phyloP scores from a whole-genome alignment of 2,797 vertebrate species.

The Anguilla pacifica region DNA sequence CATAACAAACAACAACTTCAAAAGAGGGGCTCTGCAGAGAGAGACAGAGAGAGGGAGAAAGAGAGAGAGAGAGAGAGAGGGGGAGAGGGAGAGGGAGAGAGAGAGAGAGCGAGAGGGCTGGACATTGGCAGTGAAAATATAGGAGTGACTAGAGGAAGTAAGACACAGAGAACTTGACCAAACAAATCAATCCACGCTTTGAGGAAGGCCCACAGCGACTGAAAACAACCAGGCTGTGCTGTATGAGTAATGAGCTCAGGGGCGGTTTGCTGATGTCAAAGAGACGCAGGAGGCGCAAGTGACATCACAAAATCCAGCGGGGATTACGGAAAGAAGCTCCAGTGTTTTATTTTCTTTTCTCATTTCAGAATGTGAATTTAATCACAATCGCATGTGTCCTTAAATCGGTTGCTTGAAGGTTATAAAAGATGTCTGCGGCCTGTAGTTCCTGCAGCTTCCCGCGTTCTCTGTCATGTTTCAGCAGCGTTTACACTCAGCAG shows the following conservation, averaged over 20 bases:
- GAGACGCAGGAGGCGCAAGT: background rate
- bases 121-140: background rate
- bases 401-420: background rate
- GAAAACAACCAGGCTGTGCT: background rate
- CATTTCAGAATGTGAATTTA: background rate
- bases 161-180: background rate
- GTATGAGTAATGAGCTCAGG: background rate
- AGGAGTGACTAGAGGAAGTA: background rate
- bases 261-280: background rate
- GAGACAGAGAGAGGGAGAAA: background rate
- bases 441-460: background rate
- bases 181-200: background rate
- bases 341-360: background rate
- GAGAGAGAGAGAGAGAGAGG: background rate
- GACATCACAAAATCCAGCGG: background rate
- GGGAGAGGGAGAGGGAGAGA: background rate
- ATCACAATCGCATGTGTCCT: background rate
- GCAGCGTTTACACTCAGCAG: background rate
- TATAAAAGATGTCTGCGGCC: background rate
- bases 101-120: background rate
- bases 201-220: background rate
- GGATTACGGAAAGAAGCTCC: background rate
- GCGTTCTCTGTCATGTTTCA: background rate
- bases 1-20: constrained; percentile 61
- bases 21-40: constrained; percentile 39